phyloP scores from a whole-genome alignment of 2,888 invertebrate genomes.

The Lepidochitona cinerea region DNA sequence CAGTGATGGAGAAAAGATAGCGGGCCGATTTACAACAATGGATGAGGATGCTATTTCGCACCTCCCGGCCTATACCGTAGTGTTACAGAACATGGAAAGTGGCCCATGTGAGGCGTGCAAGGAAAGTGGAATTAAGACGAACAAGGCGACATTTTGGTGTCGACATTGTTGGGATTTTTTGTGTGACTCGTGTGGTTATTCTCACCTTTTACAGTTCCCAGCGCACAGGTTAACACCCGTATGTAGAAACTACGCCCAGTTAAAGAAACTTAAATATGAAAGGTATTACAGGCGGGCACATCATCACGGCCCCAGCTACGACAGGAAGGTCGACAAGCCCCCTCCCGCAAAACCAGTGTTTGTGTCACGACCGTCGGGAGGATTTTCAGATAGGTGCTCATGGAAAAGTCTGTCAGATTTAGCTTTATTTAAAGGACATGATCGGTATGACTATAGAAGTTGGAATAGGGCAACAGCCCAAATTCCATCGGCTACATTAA shows the following conservation, averaged over 20 bases:
- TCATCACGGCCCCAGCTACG: background rate
- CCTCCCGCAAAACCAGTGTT: background rate
- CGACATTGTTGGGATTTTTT: slow-evolving; percentile 1
- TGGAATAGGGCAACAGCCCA: background rate
- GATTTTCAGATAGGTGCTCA: background rate
- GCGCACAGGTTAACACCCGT: background rate
- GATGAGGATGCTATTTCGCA: background rate
- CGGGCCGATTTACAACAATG: too few relatives aligned
- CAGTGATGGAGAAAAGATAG: too few relatives aligned
- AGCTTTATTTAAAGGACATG: background rate
- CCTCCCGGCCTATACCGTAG: background rate
- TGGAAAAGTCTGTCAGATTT: background rate
- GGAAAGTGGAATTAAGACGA: background rate
- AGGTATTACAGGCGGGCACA: background rate
- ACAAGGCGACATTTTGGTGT: background rate
- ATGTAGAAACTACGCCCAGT: background rate
- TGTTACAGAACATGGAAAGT: background rate
- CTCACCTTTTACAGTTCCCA: background rate
- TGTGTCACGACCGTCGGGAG: background rate
- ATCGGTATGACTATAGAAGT: background rate
- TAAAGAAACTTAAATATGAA: background rate
- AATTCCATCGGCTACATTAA: background rate
- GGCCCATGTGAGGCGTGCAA: background rate
- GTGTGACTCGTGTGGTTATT: background rate
- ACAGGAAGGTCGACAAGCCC: background rate